These are phyloP conservation scores for Actias luna DNA, from an alignment of 2,888 invertebrate genomes.

Conservation along the genomic window DNA sequence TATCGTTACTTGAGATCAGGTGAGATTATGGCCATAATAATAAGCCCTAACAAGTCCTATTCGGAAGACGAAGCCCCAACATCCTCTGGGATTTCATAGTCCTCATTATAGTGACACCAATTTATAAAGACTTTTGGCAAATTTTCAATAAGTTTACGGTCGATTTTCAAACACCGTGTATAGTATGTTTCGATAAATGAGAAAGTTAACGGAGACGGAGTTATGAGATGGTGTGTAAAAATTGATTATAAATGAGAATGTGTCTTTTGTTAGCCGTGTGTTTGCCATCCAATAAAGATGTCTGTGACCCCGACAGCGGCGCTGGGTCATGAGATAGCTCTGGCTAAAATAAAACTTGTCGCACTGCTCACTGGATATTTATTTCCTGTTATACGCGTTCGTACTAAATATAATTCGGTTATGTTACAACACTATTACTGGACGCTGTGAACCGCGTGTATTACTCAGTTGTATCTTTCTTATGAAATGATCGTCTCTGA, in stretches of 20 bases:
- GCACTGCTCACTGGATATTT: slow-evolving; percentile 14
- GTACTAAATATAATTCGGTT: slow-evolving; percentile 8
- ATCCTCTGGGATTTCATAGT: no score
- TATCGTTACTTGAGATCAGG: no score
- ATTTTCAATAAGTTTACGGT: no score
- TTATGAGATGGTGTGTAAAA: background rate
- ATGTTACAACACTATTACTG: background rate
- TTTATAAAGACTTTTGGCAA: no score
- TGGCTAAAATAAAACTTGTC: slow-evolving; percentile 10
- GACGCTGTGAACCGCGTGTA: background rate
- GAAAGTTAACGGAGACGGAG: background rate
- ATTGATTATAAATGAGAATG: background rate
- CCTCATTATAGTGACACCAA: no score
- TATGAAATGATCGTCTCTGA: background rate
- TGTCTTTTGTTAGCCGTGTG: background rate
- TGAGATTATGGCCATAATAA: no score
- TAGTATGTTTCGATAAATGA: no score
- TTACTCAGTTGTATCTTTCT: background rate
- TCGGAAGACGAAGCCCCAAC: no score
- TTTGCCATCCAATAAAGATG: slow-evolving; percentile 15
- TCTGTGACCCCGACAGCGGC: slow-evolving; percentile 15
- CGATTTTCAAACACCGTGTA: no score
- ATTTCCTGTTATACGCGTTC: slow-evolving; percentile 14
- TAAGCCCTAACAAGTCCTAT: no score
- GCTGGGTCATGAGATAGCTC: slow-evolving; percentile 6